phyloP scores from a whole-genome alignment of 2,797 vertebrate genomes.

The Eulemur mongoz region DNA sequence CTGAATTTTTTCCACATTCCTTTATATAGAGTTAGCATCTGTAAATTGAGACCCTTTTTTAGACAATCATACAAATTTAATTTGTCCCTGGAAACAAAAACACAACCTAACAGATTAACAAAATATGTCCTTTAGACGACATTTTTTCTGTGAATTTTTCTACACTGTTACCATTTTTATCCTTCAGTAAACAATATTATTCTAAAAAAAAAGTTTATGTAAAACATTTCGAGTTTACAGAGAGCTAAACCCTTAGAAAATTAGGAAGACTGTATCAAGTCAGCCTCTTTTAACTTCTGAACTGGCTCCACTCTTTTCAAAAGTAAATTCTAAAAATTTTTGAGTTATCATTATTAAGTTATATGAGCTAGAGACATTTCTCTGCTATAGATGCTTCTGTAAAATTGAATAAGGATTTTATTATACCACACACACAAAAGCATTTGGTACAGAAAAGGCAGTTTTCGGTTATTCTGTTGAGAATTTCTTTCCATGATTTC shows the following conservation, averaged over 20 bases:
- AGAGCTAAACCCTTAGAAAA: conserved; percentile 24
- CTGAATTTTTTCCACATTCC: conserved; percentile 72
- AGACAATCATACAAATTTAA: conserved; percentile 79
- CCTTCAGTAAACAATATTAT: conserved; percentile 51
- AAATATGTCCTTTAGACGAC: conserved; percentile 72
- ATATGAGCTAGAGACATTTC: conserved; percentile 62
- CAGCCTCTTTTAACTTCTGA: conserved; percentile 33
- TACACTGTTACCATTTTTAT: conserved; percentile 66
- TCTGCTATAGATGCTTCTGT: conserved; percentile 51
- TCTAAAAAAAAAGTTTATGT: conserved; percentile 29
- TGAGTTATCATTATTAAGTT: conserved; percentile 62
- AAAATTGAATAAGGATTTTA: conserved; percentile 81
- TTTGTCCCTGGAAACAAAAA: conserved; percentile 79
- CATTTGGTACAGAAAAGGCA: conserved; percentile 77
- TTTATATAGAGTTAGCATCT: conserved; percentile 76
- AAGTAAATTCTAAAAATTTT: conserved; percentile 55
- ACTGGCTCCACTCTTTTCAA: conserved; percentile 31
- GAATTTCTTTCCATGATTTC: conserved; percentile 81
- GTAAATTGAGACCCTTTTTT: conserved; percentile 74
- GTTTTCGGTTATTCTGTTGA: conserved; percentile 75
- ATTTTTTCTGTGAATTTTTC: conserved; percentile 68
- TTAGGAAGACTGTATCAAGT: background rate
- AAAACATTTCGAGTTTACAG: background rate
- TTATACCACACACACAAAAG: conserved; percentile 80
- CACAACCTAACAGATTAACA: conserved; percentile 78